Percentiles rank a stretch among this genome's conserved stretches.
phyloP scores from a whole-genome alignment of 30 jellyfish, hydroid and myxozoan genomes.

The Turritopsis dohrnii region DNA sequence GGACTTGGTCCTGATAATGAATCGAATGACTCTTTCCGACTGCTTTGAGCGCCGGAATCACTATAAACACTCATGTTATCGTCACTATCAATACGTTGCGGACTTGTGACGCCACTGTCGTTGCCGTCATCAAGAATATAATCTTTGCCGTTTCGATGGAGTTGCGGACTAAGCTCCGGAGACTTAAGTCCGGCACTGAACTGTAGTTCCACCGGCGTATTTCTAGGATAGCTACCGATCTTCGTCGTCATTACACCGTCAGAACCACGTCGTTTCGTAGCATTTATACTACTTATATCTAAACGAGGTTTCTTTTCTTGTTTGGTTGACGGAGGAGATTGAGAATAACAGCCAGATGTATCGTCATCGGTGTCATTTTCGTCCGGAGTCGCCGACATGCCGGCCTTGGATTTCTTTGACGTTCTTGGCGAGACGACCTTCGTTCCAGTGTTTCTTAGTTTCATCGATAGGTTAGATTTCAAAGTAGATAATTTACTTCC shows the following conservation, averaged over 20 bases:
- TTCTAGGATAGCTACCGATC: not conserved
- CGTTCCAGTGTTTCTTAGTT: slow-evolving; percentile 48
- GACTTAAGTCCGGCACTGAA: slow-evolving; percentile 9
- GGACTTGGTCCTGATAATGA: slow-evolving; percentile 84
- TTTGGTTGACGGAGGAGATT: slow-evolving; percentile 25
- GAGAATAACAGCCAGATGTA: slow-evolving; percentile 32
- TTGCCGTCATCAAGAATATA: slow-evolving; percentile 25
- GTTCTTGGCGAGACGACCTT: slow-evolving; percentile 88
- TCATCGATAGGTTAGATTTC: slow-evolving; percentile 71
- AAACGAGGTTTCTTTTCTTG: slow-evolving; percentile 13
- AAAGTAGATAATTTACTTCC: slow-evolving; percentile 74
- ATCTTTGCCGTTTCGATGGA: not conserved
- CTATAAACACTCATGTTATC: slow-evolving; percentile 68
- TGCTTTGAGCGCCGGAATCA: slow-evolving; percentile 67
- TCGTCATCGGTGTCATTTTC: slow-evolving; percentile 22
- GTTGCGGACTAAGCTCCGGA: slow-evolving; percentile 18
- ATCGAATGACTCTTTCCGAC: slow-evolving; percentile 86
- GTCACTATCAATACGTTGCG: slow-evolving; percentile 57
- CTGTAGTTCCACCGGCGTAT: slow-evolving; percentile 17
- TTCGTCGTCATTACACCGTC: slow-evolving; percentile 9
- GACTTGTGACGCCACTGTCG: slow-evolving; percentile 38
- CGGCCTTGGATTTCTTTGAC: slow-evolving; percentile 62
- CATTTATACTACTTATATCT: not conserved
- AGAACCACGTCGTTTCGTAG: not conserved
- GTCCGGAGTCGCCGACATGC: slow-evolving; percentile 29